Evolutionary conservation across 2,113 vertebrate species (phyloP).

Genomic region (Sinocyclocheilus rhinocerous): DNA sequence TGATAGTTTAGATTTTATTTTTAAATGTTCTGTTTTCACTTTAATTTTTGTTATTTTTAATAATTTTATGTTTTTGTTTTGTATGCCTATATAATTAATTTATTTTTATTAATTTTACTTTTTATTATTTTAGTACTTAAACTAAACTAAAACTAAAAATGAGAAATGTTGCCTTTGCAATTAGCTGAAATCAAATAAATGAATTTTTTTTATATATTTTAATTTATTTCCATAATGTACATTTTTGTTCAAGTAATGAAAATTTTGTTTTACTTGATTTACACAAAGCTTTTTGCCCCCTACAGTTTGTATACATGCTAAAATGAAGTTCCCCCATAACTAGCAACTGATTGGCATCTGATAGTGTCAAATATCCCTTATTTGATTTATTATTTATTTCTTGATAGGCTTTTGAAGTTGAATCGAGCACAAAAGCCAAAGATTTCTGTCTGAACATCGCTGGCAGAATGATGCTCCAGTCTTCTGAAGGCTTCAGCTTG

Average conservation of each 20-base stretch:
- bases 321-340: not conserved
- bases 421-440: constrained; percentile 96
- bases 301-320: not conserved
- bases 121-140: not conserved
- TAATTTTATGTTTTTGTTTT: no score
- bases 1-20: no score
- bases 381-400: no score
- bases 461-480: constrained; percentile 87
- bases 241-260: no score
- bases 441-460: constrained; percentile 97
- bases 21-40: not conserved
- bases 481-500: constrained; percentile 94
- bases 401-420: constrained; percentile 93
- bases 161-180: not conserved
- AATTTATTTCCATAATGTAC: not conserved
- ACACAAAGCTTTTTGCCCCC: not conserved
- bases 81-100: no score
- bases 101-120: not conserved
- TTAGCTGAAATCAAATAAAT: not conserved
- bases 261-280: not conserved
- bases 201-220: no score
- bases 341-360: not conserved
- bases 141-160: not conserved
- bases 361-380: not conserved
- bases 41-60: not conserved